phyloP scores from a whole-genome alignment of 1,140 invertebrate genomes.

The Drosophila navojoa region DNA sequence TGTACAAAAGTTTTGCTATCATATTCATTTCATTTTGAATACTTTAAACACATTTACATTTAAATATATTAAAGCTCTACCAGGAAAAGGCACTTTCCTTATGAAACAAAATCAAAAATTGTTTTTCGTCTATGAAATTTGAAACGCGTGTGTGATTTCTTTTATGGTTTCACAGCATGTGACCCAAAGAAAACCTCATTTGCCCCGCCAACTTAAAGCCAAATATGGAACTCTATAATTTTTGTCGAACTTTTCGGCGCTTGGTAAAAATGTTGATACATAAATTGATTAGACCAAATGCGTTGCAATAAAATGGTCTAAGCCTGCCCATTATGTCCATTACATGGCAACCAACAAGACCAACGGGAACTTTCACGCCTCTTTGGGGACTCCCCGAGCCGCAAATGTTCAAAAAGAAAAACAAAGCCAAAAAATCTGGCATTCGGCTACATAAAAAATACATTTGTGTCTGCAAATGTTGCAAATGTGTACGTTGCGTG shows the following conservation, averaged over 20 bases:
- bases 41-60: background rate
- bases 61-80: background rate
- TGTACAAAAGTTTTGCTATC: background rate
- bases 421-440: constrained; percentile 16
- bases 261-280: constrained; percentile 17
- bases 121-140: constrained; percentile 11
- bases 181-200: constrained; percentile 7
- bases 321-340: constrained; percentile 62
- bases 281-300: constrained; percentile 66
- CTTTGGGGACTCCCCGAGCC: constrained; percentile 47
- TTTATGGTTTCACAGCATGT: constrained; percentile 32
- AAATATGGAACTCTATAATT: constrained; percentile 14
- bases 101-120: background rate
- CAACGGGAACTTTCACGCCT: constrained; percentile 39
- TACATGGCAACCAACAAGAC: constrained; percentile 36
- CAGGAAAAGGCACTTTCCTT: background rate
- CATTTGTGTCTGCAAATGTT: constrained; percentile 64
- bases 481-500: constrained; percentile 56
- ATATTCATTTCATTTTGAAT: background rate
- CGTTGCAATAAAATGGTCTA: constrained; percentile 55
- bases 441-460: constrained; percentile 72
- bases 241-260: background rate
- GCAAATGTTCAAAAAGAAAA: constrained; percentile 30
- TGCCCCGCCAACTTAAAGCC: constrained; percentile 28
- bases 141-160: constrained; percentile 9